Percentiles rank a stretch among this genome's conserved stretches.
Evolutionary conservation across 2,113 vertebrate species (phyloP).

Genomic region (Hirundichthys speculiger): DNA sequence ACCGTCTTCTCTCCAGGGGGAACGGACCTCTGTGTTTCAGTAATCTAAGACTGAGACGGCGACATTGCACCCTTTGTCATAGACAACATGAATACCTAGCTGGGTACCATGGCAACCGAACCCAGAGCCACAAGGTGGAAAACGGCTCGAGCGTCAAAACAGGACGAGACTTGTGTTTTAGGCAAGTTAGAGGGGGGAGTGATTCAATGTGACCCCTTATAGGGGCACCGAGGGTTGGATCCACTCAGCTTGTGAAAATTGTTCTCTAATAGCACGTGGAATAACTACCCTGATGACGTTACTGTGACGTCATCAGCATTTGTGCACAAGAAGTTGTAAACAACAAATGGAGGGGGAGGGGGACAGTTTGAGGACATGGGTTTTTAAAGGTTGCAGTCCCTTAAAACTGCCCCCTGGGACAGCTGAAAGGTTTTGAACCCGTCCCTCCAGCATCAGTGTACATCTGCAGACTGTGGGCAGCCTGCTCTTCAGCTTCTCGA

Average conservation of each 20-base stretch:
- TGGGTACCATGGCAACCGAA: constrained; percentile 73
- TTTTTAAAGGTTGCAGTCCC: too few relatives aligned
- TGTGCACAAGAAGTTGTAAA: not conserved
- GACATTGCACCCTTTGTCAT: constrained; percentile 79
- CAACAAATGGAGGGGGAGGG: too few relatives aligned
- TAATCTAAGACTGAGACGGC: constrained; percentile 68
- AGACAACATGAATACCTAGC: constrained; percentile 69
- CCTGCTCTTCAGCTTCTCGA: too few relatives aligned
- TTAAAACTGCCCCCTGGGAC: not conserved
- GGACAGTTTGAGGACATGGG: too few relatives aligned
- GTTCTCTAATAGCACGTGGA: not conserved
- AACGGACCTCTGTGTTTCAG: constrained; percentile 66
- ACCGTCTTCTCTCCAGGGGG: constrained; percentile 63
- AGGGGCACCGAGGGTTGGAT: not conserved
- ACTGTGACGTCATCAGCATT: not conserved
- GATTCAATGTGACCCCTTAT: constrained; percentile 10
- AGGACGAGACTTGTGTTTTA: constrained; percentile 24
- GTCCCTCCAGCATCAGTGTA: too few relatives aligned
- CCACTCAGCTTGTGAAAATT: not conserved
- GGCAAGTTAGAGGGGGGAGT: constrained; percentile 4
- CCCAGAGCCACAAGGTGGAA: constrained; percentile 33
- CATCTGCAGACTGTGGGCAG: too few relatives aligned
- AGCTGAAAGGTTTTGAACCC: too few relatives aligned
- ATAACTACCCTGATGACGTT: not conserved
- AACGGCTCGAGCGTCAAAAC: constrained; percentile 14